phyloP scores from a whole-genome alignment of 2,113 vertebrate species.

The Gobio gobio region DNA sequence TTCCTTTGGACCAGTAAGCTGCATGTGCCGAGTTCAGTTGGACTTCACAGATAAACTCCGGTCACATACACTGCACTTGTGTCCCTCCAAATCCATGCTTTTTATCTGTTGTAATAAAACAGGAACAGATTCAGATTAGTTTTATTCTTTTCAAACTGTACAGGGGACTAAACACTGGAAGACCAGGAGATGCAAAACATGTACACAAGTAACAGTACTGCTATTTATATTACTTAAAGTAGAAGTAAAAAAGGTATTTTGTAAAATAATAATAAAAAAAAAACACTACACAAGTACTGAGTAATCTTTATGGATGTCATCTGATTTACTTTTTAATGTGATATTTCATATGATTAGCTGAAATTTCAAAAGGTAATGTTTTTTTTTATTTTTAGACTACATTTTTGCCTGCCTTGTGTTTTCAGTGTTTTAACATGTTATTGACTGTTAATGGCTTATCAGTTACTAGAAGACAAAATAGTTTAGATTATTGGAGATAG shows the following conservation, averaged over 20 bases:
- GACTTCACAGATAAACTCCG: background rate
- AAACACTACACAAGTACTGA: background rate
- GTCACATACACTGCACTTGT: background rate
- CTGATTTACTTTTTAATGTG: background rate
- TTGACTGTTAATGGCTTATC: background rate
- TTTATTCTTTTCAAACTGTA: background rate
- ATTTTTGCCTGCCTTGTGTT: conserved; percentile 1
- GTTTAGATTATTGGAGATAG: background rate
- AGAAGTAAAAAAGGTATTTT: background rate
- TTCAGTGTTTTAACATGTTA: conserved; percentile 1
- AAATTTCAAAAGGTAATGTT: conserved; percentile 12
- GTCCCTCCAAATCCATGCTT: background rate
- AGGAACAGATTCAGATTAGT: background rate
- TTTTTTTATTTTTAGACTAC: background rate
- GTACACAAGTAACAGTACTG: background rate
- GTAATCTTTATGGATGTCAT: background rate
- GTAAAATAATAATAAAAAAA: background rate
- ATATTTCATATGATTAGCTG: background rate
- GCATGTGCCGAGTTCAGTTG: background rate
- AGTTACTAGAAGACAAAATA: background rate
- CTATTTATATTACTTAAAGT: background rate
- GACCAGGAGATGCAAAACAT: conserved; percentile 3
- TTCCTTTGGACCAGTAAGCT: background rate
- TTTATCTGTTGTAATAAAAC: background rate
- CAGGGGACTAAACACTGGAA: conserved; percentile 3